phyloP scores from a whole-genome alignment of 2,797 vertebrate species.

The Pseudocheirus occidentalis region DNA sequence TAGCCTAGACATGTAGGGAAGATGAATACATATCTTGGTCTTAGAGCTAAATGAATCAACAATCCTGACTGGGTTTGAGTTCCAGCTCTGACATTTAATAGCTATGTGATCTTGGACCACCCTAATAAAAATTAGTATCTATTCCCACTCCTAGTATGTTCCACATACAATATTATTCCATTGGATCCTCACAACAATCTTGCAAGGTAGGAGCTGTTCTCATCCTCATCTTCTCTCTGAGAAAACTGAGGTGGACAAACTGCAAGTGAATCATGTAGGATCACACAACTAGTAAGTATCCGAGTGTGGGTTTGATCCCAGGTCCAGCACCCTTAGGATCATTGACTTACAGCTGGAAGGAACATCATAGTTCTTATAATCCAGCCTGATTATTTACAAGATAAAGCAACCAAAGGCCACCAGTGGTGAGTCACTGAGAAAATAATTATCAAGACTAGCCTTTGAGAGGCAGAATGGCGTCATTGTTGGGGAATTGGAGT shows the following conservation, averaged over 20 bases:
- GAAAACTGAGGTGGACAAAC: not conserved
- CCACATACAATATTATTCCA: not conserved
- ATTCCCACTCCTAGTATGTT: not conserved
- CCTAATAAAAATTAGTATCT: not conserved
- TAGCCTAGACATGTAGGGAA: not conserved
- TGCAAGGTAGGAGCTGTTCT: not conserved
- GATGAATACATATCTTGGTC: not conserved
- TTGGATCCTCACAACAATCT: not conserved
- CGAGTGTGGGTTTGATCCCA: not conserved
- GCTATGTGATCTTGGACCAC: not conserved
- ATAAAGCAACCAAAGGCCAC: not conserved
- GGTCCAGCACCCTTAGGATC: not conserved
- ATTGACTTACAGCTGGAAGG: not conserved
- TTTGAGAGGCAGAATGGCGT: no score
- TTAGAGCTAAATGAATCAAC: not conserved
- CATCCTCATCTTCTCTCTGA: not conserved
- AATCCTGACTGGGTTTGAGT: not conserved
- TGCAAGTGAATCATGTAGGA: not conserved
- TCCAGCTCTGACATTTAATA: not conserved
- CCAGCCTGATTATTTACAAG: not conserved
- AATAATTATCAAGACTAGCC: no score
- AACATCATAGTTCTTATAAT: not conserved
- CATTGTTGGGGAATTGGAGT: no score
- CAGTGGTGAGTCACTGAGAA: no score
- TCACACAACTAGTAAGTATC: not conserved